Evolutionary conservation across 2,888 invertebrate species (phyloP).

Genomic region (Mactromeris polynyma): DNA sequence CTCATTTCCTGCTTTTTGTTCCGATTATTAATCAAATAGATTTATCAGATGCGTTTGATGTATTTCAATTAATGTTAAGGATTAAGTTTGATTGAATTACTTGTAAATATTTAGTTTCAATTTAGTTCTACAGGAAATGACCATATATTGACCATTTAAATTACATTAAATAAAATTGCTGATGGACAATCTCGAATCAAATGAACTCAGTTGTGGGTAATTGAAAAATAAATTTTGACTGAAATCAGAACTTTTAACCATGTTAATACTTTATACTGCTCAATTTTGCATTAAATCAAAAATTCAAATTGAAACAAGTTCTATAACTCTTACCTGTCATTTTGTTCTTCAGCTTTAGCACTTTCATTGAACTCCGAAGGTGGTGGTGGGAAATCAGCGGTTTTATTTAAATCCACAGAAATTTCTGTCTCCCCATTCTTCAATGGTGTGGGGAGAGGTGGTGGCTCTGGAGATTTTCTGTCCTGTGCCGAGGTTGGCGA

Average conservation of each 20-base stretch:
- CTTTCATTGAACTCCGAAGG: slow-evolving; percentile 59
- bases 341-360: slow-evolving; percentile 27
- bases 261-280: no score
- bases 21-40: slow-evolving; percentile 11
- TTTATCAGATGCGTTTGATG: neutral
- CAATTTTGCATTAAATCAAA: no score
- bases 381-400: slow-evolving; percentile 66
- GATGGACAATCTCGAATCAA: no score
- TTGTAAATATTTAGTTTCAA: slow-evolving; percentile 10
- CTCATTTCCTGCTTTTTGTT: slow-evolving; percentile 42
- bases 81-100: slow-evolving; percentile 7
- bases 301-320: neutral
- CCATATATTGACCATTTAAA: slow-evolving; percentile 20
- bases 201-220: no score
- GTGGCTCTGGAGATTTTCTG: slow-evolving; percentile 64
- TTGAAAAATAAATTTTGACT: no score
- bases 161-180: neutral
- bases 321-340: slow-evolving; percentile 52
- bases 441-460: slow-evolving; percentile 74
- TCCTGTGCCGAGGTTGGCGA: slow-evolving; percentile 53
- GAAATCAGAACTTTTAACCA: no score
- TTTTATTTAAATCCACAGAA: slow-evolving; percentile 56
- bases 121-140: slow-evolving; percentile 28
- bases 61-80: neutral
- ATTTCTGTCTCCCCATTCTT: slow-evolving; percentile 69